phyloP scores from a whole-genome alignment of 2,797 vertebrate genomes.

The Lepilemur ruficaudatus region DNA sequence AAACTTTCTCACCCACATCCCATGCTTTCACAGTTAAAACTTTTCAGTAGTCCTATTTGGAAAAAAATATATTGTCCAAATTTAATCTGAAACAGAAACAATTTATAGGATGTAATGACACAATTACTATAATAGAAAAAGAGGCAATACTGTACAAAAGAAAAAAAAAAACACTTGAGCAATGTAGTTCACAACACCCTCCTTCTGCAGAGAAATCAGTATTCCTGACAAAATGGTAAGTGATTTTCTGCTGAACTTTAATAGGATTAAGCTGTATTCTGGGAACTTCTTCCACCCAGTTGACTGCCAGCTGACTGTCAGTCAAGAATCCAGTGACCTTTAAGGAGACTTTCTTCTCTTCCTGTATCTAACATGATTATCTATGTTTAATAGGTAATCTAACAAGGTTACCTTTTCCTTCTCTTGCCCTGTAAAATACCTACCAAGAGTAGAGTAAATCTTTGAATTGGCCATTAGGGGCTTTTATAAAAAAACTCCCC shows the following conservation, averaged over 20 bases:
- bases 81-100: neutral
- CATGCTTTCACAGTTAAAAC: neutral
- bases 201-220: neutral
- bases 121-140: neutral
- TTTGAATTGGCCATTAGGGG: neutral
- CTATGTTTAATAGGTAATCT: constrained; percentile 16
- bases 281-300: neutral
- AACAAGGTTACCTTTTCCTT: neutral
- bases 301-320: constrained; percentile 21
- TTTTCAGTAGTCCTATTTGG: neutral
- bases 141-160: no score
- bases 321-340: constrained; percentile 38
- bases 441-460: neutral
- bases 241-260: constrained; percentile 41
- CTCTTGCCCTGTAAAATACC: neutral
- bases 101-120: neutral
- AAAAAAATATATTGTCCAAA: neutral
- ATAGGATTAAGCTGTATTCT: constrained; percentile 1
- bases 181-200: neutral
- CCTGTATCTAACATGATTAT: neutral
- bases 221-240: neutral
- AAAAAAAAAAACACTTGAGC: neutral
- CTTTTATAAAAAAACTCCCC: neutral
- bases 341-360: constrained; percentile 39
- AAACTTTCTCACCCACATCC: neutral